These are phyloP conservation scores for Siderastrea radians DNA, from an alignment of 92 coral and sea anemone species.

Conservation along the genomic window DNA sequence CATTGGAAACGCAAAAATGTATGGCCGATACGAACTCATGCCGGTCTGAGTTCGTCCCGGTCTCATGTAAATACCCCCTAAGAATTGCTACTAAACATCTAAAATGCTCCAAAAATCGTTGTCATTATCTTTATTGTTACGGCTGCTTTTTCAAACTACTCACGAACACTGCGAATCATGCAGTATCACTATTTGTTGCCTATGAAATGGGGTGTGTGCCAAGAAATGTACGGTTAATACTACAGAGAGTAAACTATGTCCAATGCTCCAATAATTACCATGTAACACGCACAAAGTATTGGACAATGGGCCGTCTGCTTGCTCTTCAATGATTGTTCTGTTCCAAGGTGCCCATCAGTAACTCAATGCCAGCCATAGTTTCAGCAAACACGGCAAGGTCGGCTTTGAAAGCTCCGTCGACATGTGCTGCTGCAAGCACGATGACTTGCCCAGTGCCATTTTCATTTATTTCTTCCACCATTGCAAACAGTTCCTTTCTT, in stretches of 20 bases:
- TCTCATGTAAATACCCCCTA: too few relatives aligned
- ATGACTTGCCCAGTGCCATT: background rate
- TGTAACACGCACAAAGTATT: background rate
- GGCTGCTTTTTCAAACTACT: background rate
- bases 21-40: too few relatives aligned
- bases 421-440: slow-evolving; percentile 1
- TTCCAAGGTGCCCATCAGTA: background rate
- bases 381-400: slow-evolving; percentile 1
- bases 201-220: background rate
- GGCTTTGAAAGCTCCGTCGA: slow-evolving; percentile 6
- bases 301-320: background rate
- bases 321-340: slow-evolving; percentile 47
- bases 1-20: too few relatives aligned
- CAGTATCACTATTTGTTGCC: background rate
- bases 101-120: too few relatives aligned
- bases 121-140: background rate
- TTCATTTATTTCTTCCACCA: background rate
- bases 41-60: too few relatives aligned
- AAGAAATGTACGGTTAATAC: background rate
- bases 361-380: slow-evolving; percentile 9
- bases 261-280: background rate
- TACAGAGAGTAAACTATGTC: background rate
- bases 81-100: too few relatives aligned
- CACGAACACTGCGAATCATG: background rate
- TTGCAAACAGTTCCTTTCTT: background rate